These are phyloP conservation scores for Reticulitermes speratus DNA, from an alignment of 1,140 invertebrate genomes.

Conservation along the genomic window DNA sequence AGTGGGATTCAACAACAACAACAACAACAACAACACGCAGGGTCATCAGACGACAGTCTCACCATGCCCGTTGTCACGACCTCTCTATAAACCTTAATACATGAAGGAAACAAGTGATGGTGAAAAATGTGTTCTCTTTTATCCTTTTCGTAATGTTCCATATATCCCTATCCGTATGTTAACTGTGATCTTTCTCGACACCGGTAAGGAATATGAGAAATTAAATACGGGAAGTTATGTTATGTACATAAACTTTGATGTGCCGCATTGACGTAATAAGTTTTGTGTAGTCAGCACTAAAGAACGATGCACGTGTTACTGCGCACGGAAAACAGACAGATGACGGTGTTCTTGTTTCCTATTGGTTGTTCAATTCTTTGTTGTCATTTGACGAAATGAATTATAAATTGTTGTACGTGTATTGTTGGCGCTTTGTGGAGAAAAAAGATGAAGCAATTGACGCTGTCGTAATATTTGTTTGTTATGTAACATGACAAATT, in stretches of 20 bases:
- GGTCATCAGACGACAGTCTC: slow-evolving; percentile 33
- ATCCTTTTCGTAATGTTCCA: background rate
- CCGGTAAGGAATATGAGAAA: slow-evolving; percentile 5
- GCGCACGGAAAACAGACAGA: slow-evolving; percentile 3
- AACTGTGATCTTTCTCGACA: slow-evolving; percentile 31
- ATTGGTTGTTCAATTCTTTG: slow-evolving; percentile 30
- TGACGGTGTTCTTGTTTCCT: slow-evolving; percentile 18
- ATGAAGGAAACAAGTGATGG: background rate
- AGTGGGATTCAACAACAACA: slow-evolving; percentile 22
- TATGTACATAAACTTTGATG: background rate
- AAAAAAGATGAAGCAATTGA: background rate
- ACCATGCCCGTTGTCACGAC: slow-evolving; percentile 37
- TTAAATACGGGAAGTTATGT: background rate
- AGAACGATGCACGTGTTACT: background rate
- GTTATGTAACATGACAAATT: slow-evolving; percentile 19
- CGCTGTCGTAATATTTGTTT: background rate
- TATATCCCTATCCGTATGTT: background rate
- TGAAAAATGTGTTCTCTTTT: background rate
- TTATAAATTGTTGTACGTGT: slow-evolving; percentile 17
- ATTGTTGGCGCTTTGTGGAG: background rate
- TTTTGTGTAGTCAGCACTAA: background rate
- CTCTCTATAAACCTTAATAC: slow-evolving; percentile 30
- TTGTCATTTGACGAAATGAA: slow-evolving; percentile 29
- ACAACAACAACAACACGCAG: slow-evolving; percentile 31
- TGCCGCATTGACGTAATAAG: slow-evolving; percentile 14